Percentiles rank a stretch among this genome's conserved stretches.
These are phyloP conservation scores for Eueides isabella DNA, from an alignment of 1,140 invertebrate species.

Conservation along the genomic window DNA sequence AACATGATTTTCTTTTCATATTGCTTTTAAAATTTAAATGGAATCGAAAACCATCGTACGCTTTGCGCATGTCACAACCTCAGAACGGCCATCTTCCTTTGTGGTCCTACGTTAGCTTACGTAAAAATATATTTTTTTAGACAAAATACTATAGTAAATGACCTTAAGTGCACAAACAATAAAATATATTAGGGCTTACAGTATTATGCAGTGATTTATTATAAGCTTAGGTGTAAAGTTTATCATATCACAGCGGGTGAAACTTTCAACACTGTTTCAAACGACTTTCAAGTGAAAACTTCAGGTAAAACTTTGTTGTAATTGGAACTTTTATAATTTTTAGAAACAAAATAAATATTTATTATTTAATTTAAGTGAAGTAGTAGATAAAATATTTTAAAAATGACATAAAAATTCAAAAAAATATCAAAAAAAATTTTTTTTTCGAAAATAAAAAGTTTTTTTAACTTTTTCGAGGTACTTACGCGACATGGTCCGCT, in stretches of 20 bases:
- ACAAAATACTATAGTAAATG: background rate
- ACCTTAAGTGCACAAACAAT: background rate
- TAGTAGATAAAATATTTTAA: background rate
- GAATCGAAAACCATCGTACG: background rate
- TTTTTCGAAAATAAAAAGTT: conserved; percentile 9
- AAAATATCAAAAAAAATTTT: background rate
- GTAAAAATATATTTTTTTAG: background rate
- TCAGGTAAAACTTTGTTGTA: background rate
- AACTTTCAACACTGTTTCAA: background rate
- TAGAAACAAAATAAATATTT: too few relatives aligned
- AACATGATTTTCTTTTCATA: background rate
- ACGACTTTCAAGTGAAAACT: conserved; percentile 19
- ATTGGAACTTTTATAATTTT: background rate
- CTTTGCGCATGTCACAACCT: conserved; percentile 19
- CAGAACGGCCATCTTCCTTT: background rate
- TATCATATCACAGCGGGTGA: background rate
- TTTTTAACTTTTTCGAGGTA: conserved; percentile 32
- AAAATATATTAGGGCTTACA: background rate
- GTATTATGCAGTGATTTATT: background rate
- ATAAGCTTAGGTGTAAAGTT: background rate
- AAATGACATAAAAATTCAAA: background rate
- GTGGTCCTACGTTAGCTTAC: background rate
- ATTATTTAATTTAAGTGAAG: background rate
- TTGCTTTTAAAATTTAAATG: background rate
- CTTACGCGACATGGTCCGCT: conserved; percentile 71